Percentiles rank a stretch among this genome's conserved stretches.
Conservation (phyloP, 2,113 vertebrate species). For the Neolamprologus sp. region DNA sequence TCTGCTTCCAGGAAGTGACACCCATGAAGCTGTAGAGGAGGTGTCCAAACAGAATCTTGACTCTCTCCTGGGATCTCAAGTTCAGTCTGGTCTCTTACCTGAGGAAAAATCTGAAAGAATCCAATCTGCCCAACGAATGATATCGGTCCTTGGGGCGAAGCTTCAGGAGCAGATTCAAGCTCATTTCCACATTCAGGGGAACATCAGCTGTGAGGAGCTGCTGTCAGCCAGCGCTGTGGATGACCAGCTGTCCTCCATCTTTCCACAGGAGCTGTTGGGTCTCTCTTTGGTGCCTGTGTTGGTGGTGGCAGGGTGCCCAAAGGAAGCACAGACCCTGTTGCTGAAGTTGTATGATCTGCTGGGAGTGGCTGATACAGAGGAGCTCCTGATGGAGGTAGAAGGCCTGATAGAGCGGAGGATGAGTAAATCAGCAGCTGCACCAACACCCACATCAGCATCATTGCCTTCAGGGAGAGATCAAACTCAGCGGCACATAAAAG, state of each 20-base stretch:
- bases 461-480: background rate
- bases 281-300: slow-evolving; percentile 75
- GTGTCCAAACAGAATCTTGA: background rate
- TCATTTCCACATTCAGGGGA: slow-evolving; percentile 29
- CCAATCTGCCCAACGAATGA: slow-evolving; percentile 21
- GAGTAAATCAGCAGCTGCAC: background rate
- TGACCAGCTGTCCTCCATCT: slow-evolving; percentile 44
- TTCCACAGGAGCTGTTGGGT: slow-evolving; percentile 70
- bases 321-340: slow-evolving; percentile 56
- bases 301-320: slow-evolving; percentile 63
- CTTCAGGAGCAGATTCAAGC: slow-evolving; percentile 27
- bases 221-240: slow-evolving; percentile 55
- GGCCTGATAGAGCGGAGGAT: slow-evolving; percentile 39
- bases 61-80: background rate
- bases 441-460: background rate
- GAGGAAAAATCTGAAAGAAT: background rate
- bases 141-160: slow-evolving; percentile 24
- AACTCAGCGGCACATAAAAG: slow-evolving; percentile 39
- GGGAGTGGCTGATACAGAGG: slow-evolving; percentile 52
- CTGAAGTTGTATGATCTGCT: slow-evolving; percentile 58
- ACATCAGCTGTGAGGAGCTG: slow-evolving; percentile 68
- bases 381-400: slow-evolving; percentile 66
- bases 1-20: background rate
- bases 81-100: background rate
- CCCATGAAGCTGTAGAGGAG: background rate